Base-by-base conservation (phyloP, 2,113 vertebrate species). In the Phyllopteryx taeniolatus region DNA sequence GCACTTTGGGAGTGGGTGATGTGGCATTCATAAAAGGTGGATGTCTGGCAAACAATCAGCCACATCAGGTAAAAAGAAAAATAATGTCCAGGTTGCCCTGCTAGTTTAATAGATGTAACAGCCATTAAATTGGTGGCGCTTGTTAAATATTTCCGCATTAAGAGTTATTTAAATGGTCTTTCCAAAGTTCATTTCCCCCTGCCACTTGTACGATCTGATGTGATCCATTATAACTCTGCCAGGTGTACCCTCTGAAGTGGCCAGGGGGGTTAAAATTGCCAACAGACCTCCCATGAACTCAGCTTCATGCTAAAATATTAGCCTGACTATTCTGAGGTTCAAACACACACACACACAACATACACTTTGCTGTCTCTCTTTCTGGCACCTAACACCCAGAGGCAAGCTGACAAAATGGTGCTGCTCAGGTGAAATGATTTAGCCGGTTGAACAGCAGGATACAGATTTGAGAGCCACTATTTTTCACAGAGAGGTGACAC, bases 381-480 rank as follows among this genome's bases (percentile, higher is more conserved):
- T 10, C 64, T 68, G 70, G 72, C 56, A 70, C 60, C 14, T 11
- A 79, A 63, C 27, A 71, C 43, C 51, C 70, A 35, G 15, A 2
- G 83, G 83, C 71, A 72, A 35, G 63, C 49, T 77, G 74, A 77
- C 79, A 81, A 79, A 85, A 82, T 60, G 66, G 74, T 81, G 79
- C 71, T 61, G 81, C 81, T 83, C 74, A 82, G 79, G 83, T 79
- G 79, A 74, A 85, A 85, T 85, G 82, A 91, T 86, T 88, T 90
- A 90, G 82, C 64, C 85, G 80, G 83, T 79, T 81, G 62, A 83
- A 78, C 76, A 76, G 62, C 70, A 74, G 70, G 69, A 82, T 75
- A 72, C 4, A 27, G 39, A 70, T 80, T 84, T 80, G 72, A 87
- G 80, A 77, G 77, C 46, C 51, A 51, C 71, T 67, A 81, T 87